These are phyloP conservation scores for Corythoichthys intestinalis DNA, from an alignment of 2,113 vertebrate genomes.

Conservation along the genomic window DNA sequence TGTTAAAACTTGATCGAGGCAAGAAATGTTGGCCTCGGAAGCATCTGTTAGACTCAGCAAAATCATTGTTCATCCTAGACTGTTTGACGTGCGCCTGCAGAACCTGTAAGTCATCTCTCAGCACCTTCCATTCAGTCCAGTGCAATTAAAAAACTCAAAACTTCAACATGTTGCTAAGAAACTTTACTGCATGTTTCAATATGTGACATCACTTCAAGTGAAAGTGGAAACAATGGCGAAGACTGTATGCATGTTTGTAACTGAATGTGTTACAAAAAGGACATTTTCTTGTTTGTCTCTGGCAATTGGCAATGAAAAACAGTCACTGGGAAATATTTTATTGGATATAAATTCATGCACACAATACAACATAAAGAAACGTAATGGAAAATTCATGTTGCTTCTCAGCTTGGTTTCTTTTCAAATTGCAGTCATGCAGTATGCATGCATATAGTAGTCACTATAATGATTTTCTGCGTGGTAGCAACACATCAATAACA, in stretches of 20 bases:
- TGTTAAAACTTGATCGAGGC: slow-evolving; percentile 38
- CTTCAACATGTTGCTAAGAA: background rate
- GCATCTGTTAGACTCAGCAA: slow-evolving; percentile 43
- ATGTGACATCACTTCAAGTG: background rate
- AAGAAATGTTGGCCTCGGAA: slow-evolving; percentile 17
- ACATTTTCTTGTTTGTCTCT: background rate
- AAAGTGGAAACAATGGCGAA: background rate
- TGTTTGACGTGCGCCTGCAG: slow-evolving; percentile 22
- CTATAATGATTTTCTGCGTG: background rate
- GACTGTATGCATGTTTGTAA: background rate
- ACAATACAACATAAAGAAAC: background rate
- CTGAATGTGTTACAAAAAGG: background rate
- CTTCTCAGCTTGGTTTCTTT: background rate
- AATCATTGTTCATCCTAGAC: slow-evolving; percentile 36
- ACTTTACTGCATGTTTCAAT: background rate
- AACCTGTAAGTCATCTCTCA: slow-evolving; percentile 25
- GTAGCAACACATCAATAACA: background rate
- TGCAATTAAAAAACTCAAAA: background rate
- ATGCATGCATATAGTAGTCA: background rate
- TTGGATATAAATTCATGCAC: background rate
- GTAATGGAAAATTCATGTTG: background rate
- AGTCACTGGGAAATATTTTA: too few relatives aligned
- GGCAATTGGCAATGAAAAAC: too few relatives aligned
- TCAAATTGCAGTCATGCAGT: background rate
- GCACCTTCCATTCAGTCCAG: background rate